Evolutionary conservation across 2,797 vertebrate genomes (phyloP).

Genomic region (Avahi laniger): DNA sequence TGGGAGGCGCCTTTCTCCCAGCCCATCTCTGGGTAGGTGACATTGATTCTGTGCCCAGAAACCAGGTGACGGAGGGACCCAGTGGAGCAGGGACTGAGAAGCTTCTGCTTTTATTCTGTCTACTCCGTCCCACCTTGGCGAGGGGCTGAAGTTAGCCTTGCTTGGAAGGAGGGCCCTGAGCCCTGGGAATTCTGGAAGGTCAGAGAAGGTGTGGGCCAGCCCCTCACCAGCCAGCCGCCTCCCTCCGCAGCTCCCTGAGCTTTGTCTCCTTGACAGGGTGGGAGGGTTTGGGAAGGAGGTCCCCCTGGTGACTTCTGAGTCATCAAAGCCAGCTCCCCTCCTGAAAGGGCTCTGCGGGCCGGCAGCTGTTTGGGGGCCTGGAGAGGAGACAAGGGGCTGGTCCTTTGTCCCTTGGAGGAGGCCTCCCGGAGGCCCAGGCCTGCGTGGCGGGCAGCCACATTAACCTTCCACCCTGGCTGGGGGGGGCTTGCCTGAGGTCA

Average conservation of each 20-base stretch:
- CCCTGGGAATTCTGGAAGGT: neutral
- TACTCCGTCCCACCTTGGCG: neutral
- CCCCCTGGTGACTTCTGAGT: constrained; percentile 57
- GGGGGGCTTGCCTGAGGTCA: constrained; percentile 77
- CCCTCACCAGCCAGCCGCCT: neutral
- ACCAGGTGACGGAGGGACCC: neutral
- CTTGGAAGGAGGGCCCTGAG: neutral
- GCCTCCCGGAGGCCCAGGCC: constrained; percentile 72
- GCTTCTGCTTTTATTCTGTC: neutral
- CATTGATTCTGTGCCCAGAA: neutral
- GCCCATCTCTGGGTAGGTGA: neutral
- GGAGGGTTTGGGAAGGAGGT: constrained; percentile 46
- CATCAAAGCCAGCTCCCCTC: constrained; percentile 68
- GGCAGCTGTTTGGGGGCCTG: constrained; percentile 73
- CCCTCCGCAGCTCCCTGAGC: neutral
- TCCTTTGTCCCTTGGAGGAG: constrained; percentile 75
- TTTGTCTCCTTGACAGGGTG: constrained; percentile 21
- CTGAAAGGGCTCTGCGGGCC: constrained; percentile 56
- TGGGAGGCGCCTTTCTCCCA: neutral
- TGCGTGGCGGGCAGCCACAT: constrained; percentile 60
- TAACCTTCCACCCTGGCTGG: constrained; percentile 75
- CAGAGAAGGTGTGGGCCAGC: neutral
- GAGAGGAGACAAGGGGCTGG: constrained; percentile 57
- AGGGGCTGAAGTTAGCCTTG: neutral
- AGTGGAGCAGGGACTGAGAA: neutral